phyloP scores from a whole-genome alignment of 2,888 invertebrate species.

The Drosophila mimica region DNA sequence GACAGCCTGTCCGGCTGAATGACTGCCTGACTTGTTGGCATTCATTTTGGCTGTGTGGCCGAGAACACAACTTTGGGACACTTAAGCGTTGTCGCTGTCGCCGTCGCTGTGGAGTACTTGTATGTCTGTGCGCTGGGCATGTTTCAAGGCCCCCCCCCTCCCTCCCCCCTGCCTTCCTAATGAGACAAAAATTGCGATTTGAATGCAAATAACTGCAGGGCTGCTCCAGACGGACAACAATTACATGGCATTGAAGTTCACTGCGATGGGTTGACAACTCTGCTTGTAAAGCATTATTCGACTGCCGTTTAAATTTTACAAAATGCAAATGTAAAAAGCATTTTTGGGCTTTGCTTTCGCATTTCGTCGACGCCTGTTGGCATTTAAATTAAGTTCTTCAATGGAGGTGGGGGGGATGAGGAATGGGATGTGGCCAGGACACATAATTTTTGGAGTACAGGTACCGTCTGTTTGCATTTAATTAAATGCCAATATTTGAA shows the following conservation, averaged over 20 bases:
- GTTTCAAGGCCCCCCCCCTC: constrained; percentile 37
- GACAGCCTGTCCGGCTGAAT: constrained; percentile 42
- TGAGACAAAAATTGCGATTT: constrained; percentile 80
- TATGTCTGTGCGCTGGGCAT: constrained; percentile 43
- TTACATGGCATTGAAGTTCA: constrained; percentile 64
- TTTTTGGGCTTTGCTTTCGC: constrained; percentile 48
- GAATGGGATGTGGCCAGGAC: constrained; percentile 3
- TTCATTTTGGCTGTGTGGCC: constrained; percentile 67
- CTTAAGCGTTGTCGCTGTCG: constrained; percentile 66
- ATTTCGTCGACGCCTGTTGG: constrained; percentile 43
- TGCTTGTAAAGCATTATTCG: constrained; percentile 35
- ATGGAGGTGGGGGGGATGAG: background rate
- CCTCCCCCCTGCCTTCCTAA: constrained; percentile 53
- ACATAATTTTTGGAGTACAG: constrained; percentile 44
- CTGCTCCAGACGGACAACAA: constrained; percentile 73
- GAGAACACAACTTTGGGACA: constrained; percentile 71
- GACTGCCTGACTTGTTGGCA: constrained; percentile 71
- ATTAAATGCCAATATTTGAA: constrained; percentile 79
- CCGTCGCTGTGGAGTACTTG: constrained; percentile 27
- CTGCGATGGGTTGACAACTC: constrained; percentile 21
- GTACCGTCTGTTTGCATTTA: constrained; percentile 72
- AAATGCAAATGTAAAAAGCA: constrained; percentile 67
- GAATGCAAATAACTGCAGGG: constrained; percentile 81
- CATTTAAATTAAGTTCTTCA: constrained; percentile 73
- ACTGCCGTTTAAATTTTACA: constrained; percentile 69